A percentile compares a stretch with the other conserved stretches of the same genome.
Conservation (phyloP, 2,113 vertebrate genomes). For the Megaleporinus macrocephalus region DNA sequence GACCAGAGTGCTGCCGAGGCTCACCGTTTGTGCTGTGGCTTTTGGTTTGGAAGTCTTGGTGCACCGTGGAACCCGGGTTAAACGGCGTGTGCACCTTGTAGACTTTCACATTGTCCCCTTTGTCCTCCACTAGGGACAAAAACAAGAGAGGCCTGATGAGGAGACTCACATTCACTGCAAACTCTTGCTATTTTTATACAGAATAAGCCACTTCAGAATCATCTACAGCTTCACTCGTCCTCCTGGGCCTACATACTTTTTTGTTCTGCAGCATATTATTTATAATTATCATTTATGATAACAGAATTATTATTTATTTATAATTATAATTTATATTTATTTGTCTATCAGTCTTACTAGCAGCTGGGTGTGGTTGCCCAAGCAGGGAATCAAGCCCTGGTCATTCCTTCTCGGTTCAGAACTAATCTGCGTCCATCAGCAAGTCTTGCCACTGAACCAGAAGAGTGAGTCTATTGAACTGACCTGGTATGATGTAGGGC, state of each 20-base stretch:
- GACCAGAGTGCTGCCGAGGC: neutral
- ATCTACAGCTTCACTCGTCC: too few relatives aligned
- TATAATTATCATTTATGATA: too few relatives aligned
- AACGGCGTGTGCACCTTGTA: slow-evolving; percentile 77
- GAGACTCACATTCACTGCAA: neutral
- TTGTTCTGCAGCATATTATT: too few relatives aligned
- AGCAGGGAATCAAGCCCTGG: too few relatives aligned
- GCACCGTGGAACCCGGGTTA: slow-evolving; percentile 7
- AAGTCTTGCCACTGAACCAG: too few relatives aligned
- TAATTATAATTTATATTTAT: too few relatives aligned
- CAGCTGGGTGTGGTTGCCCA: too few relatives aligned
- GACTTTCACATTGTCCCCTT: slow-evolving; percentile 58
- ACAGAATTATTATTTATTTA: too few relatives aligned
- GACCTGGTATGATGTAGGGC: slow-evolving; percentile 68
- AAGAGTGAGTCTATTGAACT: neutral
- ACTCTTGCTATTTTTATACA: neutral
- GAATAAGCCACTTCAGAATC: neutral
- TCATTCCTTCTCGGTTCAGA: too few relatives aligned
- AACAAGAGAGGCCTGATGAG: neutral
- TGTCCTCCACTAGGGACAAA: slow-evolving; percentile 29
- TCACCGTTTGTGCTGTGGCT: slow-evolving; percentile 53
- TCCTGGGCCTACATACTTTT: too few relatives aligned
- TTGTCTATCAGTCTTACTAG: too few relatives aligned
- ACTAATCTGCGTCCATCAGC: too few relatives aligned
- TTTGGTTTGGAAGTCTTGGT: neutral